These are phyloP conservation scores for Anoplophora glabripennis DNA, from an alignment of 1,140 invertebrate genomes.

Conservation along the genomic window DNA sequence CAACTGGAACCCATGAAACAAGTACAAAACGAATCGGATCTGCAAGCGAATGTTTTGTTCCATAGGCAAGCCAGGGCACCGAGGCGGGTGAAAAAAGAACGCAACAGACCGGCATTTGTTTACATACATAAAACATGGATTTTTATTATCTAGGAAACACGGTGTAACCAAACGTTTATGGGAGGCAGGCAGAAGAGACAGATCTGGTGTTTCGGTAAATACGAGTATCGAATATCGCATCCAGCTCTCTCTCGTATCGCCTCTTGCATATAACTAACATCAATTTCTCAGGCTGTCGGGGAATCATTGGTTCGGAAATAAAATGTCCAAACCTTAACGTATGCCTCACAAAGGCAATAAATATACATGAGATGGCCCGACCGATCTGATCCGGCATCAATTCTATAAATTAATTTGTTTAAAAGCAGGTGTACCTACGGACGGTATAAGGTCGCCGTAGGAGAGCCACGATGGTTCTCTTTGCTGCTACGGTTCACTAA, in stretches of 20 bases:
- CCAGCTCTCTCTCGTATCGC: not conserved
- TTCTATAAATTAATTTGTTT: conserved; percentile 28
- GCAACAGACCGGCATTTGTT: conserved; percentile 15
- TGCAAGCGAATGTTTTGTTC: too few species aligned
- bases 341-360: conserved; percentile 26
- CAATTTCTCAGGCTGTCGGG: conserved; percentile 29
- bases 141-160: conserved; percentile 18
- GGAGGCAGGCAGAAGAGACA: too few species aligned
- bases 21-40: too few species aligned
- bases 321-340: conserved; percentile 29
- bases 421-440: conserved; percentile 19
- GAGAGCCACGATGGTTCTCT: too few species aligned
- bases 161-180: conserved; percentile 9
- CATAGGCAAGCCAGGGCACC: not conserved
- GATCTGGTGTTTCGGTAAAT: too few species aligned
- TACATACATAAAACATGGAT: conserved; percentile 21
- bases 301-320: conserved; percentile 30
- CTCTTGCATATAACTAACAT: conserved; percentile 29
- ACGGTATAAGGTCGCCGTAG: too few species aligned
- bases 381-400: conserved; percentile 23
- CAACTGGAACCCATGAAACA: too few species aligned
- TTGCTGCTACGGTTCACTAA: too few species aligned
- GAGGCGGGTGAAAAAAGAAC: conserved; percentile 17
- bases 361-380: conserved; percentile 25
- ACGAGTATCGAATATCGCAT: too few species aligned